A percentile compares a stretch with the other conserved stretches of the same genome.
Conservation (phyloP, 2,113 vertebrate species). For the Microcebus murinus region DNA sequence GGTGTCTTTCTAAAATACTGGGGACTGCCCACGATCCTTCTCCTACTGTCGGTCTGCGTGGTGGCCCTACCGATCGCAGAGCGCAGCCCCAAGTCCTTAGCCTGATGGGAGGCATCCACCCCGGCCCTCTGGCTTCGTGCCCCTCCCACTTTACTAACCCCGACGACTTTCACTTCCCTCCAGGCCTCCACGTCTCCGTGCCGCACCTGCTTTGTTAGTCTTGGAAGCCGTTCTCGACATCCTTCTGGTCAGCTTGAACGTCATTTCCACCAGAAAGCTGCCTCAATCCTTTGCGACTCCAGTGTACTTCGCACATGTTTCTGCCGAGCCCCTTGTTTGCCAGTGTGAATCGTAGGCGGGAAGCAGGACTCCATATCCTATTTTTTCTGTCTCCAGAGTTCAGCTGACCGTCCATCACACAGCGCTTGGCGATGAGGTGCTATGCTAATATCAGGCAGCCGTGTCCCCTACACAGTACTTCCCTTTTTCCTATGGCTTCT, state of each 20-base stretch:
- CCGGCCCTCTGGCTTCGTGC: neutral
- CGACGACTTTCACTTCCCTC: neutral
- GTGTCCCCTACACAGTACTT: neutral
- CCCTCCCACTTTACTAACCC: neutral
- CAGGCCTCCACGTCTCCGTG: neutral
- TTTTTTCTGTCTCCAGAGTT: neutral
- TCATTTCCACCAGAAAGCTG: neutral
- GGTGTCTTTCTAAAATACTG: neutral
- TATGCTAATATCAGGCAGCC: too few relatives aligned
- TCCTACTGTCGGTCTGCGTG: neutral
- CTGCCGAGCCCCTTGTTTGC: neutral
- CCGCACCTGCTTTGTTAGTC: rapidly evolving
- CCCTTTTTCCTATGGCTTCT: neutral
- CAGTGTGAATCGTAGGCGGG: neutral
- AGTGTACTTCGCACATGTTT: neutral
- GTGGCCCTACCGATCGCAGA: neutral
- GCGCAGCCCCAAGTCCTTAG: too few relatives aligned
- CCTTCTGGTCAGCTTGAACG: neutral
- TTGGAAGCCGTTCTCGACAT: neutral
- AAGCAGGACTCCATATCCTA: neutral
- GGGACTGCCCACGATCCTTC: neutral
- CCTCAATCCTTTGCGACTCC: neutral
- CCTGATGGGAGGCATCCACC: neutral
- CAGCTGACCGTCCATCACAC: neutral
- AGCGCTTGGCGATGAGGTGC: neutral